These are phyloP conservation scores for Barypeithes pellucidus DNA, from an alignment of 2,888 invertebrate species.

Conservation along the genomic window DNA sequence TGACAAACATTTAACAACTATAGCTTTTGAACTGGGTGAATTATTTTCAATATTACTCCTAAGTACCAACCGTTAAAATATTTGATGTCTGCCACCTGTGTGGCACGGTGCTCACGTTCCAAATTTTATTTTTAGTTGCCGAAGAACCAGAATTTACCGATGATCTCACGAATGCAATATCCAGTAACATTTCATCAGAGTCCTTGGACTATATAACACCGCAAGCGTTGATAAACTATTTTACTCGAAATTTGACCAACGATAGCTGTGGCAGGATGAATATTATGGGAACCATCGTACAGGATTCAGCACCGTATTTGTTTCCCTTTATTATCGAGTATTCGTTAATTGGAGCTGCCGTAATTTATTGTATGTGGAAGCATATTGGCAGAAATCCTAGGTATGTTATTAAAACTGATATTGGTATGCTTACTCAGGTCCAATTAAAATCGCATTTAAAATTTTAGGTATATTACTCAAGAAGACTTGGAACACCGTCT, in stretches of 20 bases:
- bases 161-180: slow-evolving; percentile 56
- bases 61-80: too few species aligned
- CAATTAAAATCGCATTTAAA: too few species aligned
- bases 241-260: slow-evolving; percentile 70
- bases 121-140: slow-evolving; percentile 58
- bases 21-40: too few species aligned
- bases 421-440: too few species aligned
- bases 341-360: slow-evolving; percentile 94
- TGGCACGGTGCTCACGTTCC: too few species aligned
- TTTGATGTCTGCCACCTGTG: too few species aligned
- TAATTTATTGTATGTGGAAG: slow-evolving; percentile 97
- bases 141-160: slow-evolving; percentile 59
- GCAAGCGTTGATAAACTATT: slow-evolving; percentile 63
- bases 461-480: slow-evolving; percentile 78
- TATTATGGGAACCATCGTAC: slow-evolving; percentile 94
- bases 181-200: slow-evolving; percentile 63
- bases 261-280: slow-evolving; percentile 86
- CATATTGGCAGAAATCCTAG: slow-evolving; percentile 92
- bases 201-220: slow-evolving; percentile 65
- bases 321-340: slow-evolving; percentile 98
- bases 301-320: slow-evolving; percentile 94
- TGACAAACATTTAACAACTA: too few species aligned
- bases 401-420: slow-evolving; percentile 73
- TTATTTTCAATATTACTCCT: too few species aligned
- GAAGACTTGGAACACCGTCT: slow-evolving; percentile 91